Evolutionary conservation across 2,888 invertebrate genomes (phyloP).

Genomic region (Eristalinus aeneus): DNA sequence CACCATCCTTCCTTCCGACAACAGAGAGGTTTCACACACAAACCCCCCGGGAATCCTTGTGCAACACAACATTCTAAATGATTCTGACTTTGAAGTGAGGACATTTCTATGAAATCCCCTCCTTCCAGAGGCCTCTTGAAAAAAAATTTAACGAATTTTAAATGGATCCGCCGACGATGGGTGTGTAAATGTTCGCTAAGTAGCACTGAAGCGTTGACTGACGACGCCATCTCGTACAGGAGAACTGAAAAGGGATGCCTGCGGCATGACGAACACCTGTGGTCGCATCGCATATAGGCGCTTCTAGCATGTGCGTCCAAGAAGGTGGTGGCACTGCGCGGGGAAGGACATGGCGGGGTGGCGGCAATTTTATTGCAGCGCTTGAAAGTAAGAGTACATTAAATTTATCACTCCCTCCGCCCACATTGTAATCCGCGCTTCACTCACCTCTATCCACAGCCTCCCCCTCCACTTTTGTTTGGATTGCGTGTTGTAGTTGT

Average conservation of each 20-base stretch:
- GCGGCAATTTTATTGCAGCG: conserved; percentile 36
- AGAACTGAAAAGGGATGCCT: conserved; percentile 4
- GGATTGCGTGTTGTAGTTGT: conserved; percentile 8
- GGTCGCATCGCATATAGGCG: background rate
- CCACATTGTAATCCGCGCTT: conserved; percentile 13
- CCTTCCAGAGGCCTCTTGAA: background rate
- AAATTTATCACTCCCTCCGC: conserved; percentile 24
- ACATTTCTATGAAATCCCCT: conserved; percentile 18
- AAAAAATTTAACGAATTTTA: conserved; percentile 18
- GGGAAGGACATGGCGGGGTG: background rate
- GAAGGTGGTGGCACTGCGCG: no score
- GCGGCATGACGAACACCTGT: background rate
- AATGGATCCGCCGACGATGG: conserved; percentile 13
- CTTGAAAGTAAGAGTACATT: conserved; percentile 44
- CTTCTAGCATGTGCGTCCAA: background rate
- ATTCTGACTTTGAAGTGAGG: conserved; percentile 36
- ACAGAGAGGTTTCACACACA: background rate
- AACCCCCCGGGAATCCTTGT: background rate
- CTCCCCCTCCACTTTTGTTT: background rate
- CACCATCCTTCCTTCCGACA: background rate
- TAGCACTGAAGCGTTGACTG: conserved; percentile 4
- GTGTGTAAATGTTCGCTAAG: conserved; percentile 35
- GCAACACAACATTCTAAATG: conserved; percentile 5
- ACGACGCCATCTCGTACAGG: background rate
- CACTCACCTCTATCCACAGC: background rate